Evolutionary conservation across 2,888 invertebrate species (phyloP).

Genomic region (Panopea generosa): DNA sequence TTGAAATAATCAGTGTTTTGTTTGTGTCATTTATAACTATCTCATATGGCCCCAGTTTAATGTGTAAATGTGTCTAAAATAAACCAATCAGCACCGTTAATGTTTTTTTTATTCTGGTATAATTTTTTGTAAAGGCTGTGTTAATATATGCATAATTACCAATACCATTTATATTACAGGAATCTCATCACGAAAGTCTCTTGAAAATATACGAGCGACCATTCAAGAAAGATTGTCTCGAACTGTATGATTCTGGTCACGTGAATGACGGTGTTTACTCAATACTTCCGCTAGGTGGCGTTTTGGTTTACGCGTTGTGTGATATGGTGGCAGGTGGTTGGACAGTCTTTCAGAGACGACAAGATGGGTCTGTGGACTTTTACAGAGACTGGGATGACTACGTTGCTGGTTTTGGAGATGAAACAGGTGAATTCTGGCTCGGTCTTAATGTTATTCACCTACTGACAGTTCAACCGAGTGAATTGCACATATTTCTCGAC

Average conservation of each 20-base stretch:
- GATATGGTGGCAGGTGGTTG: constrained; percentile 22
- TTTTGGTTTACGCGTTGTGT: constrained; percentile 2
- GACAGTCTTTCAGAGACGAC: constrained; percentile 19
- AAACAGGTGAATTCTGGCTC: constrained; percentile 3
- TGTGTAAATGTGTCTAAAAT: too few relatives aligned
- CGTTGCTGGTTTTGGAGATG: constrained; percentile 10
- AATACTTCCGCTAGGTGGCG: constrained; percentile 1
- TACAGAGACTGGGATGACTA: constrained; percentile 13
- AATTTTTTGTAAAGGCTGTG: too few relatives aligned
- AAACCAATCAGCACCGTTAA: too few relatives aligned
- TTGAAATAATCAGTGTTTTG: too few relatives aligned
- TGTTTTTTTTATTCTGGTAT: too few relatives aligned
- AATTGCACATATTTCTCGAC: not conserved
- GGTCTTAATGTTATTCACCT: constrained; percentile 6
- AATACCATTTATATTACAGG: too few relatives aligned
- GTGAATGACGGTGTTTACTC: constrained; percentile 8
- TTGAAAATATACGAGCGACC: too few relatives aligned
- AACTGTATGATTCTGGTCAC: not conserved
- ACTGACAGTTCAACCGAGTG: not conserved
- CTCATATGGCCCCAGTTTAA: too few relatives aligned
- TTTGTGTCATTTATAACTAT: too few relatives aligned
- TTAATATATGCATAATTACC: too few relatives aligned
- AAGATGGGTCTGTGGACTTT: constrained; percentile 17
- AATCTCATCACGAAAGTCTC: too few relatives aligned
- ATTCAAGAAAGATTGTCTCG: constrained; percentile 8